These are phyloP conservation scores for Prosopocoilus inquinatus DNA, from an alignment of 2,888 invertebrate genomes.

Conservation along the genomic window DNA sequence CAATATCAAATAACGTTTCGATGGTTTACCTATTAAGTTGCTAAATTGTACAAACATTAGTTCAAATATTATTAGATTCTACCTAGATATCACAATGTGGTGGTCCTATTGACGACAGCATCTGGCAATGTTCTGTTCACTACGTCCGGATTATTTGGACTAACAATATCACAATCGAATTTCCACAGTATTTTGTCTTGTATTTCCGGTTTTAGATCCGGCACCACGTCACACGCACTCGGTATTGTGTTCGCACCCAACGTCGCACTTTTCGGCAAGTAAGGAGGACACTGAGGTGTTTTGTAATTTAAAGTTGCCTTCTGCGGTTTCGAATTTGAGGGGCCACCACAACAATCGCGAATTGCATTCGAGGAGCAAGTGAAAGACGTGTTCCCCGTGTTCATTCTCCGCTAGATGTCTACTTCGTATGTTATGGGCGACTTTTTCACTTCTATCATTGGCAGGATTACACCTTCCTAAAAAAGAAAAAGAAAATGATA, in stretches of 20 bases:
- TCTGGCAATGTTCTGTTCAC: conserved; percentile 43
- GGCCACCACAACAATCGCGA: conserved; percentile 49
- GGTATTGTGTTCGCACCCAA: conserved; percentile 55
- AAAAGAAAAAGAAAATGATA: conserved; percentile 18
- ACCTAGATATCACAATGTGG: conserved; percentile 49
- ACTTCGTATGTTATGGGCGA: conserved; percentile 60
- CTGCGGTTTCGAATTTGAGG: conserved; percentile 40
- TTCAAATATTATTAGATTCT: conserved; percentile 17
- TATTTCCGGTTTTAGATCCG: conserved; percentile 85
- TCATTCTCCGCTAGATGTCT: conserved; percentile 54
- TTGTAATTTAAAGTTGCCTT: conserved; percentile 44
- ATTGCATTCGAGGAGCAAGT: conserved; percentile 47
- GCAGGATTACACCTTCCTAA: conserved; percentile 62
- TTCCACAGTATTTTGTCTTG: conserved; percentile 54
- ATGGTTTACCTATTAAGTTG: neutral
- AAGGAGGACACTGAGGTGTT: conserved; percentile 40
- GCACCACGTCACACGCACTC: conserved; percentile 84
- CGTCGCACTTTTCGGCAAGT: conserved; percentile 33
- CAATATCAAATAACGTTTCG: neutral
- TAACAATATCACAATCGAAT: conserved; percentile 49
- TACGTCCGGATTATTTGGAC: conserved; percentile 49
- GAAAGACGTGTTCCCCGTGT: conserved; percentile 44
- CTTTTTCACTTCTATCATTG: conserved; percentile 67
- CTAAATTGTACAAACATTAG: conserved; percentile 25
- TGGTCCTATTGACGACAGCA: conserved; percentile 48